Evolutionary conservation across 2,113 vertebrate species (phyloP), one percentile per base, ranked within the genome.

Genomic region (Benthochromis sp.): DNA sequence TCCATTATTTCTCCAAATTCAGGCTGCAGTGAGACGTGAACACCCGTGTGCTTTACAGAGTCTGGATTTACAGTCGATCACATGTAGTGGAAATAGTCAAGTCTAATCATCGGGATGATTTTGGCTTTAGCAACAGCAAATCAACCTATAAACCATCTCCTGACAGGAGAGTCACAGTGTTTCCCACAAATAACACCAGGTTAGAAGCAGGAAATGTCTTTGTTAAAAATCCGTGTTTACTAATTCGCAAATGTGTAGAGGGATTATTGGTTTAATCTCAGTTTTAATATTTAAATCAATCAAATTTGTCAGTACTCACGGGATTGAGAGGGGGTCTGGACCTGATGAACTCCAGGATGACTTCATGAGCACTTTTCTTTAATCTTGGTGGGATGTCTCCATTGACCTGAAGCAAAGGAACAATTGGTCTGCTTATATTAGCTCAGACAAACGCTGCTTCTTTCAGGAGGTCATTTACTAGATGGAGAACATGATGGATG

Each of bases 321-420:
- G 99, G 99, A 94, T 99, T 99, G 88, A 99, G 97, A 3, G 99
- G 98, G 13, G 99, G 98, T 90, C 99, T 97, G 10, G 99, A 99
- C 89, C 99, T 96, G 94, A 99, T 99, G 94, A 99, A 99, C 88
- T 99, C 99, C 92, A 99, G 96, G 94, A 99, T 99, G 95, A 98
- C 97, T 95, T 99, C 99, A 92, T 99, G 99, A 88, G 99, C 99
- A 5, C 99, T 99, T 96, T 99, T 99, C 95, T 98, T 98, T 96
- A 99, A 96, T 96, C 96, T 97, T 38, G 97, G 98, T 50, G 98
- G 98, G 89, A 99, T 97, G 95, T 98, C 97, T 82, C 98, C 98
- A 4, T 98, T 98, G 55, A 99, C 97, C 99, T 99, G 95, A 38
- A 90, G 69, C 27, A 34, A 52, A 50, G 45, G 45, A 31, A 34